Base-by-base conservation (phyloP, 2,113 vertebrate genomes). In the Columbina picui region DNA sequence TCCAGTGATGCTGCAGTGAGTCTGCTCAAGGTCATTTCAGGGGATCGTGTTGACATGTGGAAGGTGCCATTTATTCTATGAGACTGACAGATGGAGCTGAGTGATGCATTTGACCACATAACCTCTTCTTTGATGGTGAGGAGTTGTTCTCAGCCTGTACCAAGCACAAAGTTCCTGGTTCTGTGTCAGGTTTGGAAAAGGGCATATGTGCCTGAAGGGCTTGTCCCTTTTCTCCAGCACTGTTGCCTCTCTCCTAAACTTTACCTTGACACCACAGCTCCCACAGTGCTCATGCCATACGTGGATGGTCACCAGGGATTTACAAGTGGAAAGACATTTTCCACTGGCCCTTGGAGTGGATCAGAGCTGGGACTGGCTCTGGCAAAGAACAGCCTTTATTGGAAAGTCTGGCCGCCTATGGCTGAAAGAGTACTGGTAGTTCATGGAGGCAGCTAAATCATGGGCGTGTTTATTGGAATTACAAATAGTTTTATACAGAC, bases 401-500 rank as follows among this genome's bases (percentile, higher is more conserved):
- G 56, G 65, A 94, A 94, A 43, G 49, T 59, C 88, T 93, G 60
- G 14, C 17, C 86, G 47, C 52, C 64, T 68, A 38, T 7, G 26
- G 14, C 68, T 92, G 68, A 20, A 49, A 63, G n/a, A 79, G 45
- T 67, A 25, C 68, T 81, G 68, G n/a, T 81, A 88, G 75, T 22
- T 80, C 76, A 30, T 38, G 65, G 50, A 89, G 36, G 57, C 59
- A 92, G 73, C 63, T 81, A 77, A 84, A 86, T 70, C 3, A 5
- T 81, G 80, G 85, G 83, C 0, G 49, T 94, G 83, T 95, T 94
- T 93, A 64, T 89, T 92, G 83, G 76, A 96, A 96, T 96, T 92
- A 92, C 93, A 89, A 96, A 94, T 95, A 93, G 86, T 36, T 93
- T 94, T 84, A 93, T 92, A 89, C 86, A 87, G 89, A 65, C 5